Percentiles rank a stretch among this genome's conserved stretches.
These are phyloP conservation scores for Laticauda colubrina DNA, from an alignment of 2,113 vertebrate species.

Conservation along the genomic window DNA sequence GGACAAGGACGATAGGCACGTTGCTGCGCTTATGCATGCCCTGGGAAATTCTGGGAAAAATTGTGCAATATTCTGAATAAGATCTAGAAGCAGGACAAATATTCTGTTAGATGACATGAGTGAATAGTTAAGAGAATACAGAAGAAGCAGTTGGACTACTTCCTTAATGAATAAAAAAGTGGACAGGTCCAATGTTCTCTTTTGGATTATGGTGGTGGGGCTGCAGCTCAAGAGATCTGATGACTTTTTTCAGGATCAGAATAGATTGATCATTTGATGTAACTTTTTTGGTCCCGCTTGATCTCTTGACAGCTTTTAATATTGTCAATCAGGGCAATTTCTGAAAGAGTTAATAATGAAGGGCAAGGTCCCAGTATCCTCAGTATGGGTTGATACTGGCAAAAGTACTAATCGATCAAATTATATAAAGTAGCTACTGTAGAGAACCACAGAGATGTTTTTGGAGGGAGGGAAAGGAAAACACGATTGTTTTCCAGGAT, in stretches of 20 bases:
- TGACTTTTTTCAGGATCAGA: not conserved
- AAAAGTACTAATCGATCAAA: not conserved
- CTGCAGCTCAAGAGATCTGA: not conserved
- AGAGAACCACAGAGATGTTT: not conserved
- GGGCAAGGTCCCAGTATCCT: not conserved
- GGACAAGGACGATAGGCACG: too few species aligned
- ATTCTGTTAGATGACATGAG: not conserved
- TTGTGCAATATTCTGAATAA: not conserved
- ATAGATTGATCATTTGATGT: not conserved
- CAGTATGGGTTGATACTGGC: not conserved
- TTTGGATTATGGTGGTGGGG: not conserved
- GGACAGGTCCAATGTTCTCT: not conserved
- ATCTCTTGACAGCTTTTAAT: not conserved
- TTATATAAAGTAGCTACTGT: not conserved
- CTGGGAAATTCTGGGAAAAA: not conserved
- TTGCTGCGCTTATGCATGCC: too few species aligned
- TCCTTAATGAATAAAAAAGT: not conserved
- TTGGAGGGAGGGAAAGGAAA: not conserved
- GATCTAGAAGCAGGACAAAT: not conserved
- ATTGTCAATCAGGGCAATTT: not conserved
- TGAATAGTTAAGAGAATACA: not conserved
- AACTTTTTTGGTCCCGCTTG: not conserved
- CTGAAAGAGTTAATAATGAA: not conserved
- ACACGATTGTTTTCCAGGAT: not conserved
- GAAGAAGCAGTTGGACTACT: not conserved